phyloP scores from a whole-genome alignment of 92 coral and sea anemone species.

The Nematostella vectensis region DNA sequence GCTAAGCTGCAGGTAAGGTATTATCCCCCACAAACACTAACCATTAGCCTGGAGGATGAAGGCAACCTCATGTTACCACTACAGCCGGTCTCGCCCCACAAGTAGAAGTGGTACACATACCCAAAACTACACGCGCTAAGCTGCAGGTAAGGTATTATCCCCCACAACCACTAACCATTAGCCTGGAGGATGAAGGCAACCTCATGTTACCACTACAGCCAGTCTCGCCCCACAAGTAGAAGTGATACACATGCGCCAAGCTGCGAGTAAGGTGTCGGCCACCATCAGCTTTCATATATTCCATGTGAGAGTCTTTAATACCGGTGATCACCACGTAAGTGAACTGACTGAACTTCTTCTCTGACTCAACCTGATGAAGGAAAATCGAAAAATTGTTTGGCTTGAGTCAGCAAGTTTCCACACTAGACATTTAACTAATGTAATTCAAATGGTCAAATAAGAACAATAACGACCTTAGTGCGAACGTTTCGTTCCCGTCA shows the following conservation, averaged over 20 bases:
- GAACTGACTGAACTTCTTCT: conserved; percentile 42
- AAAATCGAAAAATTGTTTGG: no score
- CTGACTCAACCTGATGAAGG: conserved; percentile 39
- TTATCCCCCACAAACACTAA: no score
- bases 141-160: no score
- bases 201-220: conserved; percentile 73
- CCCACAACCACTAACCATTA: conserved; percentile 12
- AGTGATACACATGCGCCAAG: conserved; percentile 76
- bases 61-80: conserved; percentile 71
- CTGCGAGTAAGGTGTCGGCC: conserved; percentile 44
- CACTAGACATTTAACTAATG: no score
- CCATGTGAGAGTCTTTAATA: conserved; percentile 51
- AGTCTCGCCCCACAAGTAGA: conserved; percentile 64
- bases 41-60: conserved; percentile 21
- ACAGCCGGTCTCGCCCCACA: conserved; percentile 57
- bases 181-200: conserved; percentile 40
- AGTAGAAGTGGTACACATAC: neutral
- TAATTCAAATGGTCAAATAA: no score
- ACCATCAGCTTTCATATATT: conserved; percentile 44
- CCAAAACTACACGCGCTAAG: no score
- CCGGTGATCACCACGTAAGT: conserved; percentile 74
- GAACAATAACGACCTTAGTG: no score
- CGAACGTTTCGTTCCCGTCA: no score
- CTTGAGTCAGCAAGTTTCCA: no score
- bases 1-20: conserved; percentile 49